Percentiles rank a stretch among this genome's conserved stretches.
These are phyloP conservation scores for Aplocera efformata DNA, from an alignment of 2,888 invertebrate species.

Conservation along the genomic window DNA sequence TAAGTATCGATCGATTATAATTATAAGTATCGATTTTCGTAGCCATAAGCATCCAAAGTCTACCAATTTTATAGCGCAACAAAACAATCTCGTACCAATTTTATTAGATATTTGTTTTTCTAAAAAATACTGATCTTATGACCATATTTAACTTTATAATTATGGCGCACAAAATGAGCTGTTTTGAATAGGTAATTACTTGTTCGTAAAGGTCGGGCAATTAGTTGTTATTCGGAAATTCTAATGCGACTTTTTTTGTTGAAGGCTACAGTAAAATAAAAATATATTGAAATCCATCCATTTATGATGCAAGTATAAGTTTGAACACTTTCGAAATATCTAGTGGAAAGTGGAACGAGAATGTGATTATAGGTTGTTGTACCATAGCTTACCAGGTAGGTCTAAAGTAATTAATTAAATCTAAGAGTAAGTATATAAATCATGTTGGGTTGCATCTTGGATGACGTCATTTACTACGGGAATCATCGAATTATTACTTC, in stretches of 20 bases:
- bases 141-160: neutral
- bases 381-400: neutral
- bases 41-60: constrained; percentile 9
- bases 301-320: too few species aligned
- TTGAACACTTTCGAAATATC: constrained; percentile 2
- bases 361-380: neutral
- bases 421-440: constrained; percentile 4
- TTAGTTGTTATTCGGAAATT: too few species aligned
- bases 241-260: too few species aligned
- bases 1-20: too few species aligned
- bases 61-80: neutral
- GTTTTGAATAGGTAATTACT: too few species aligned
- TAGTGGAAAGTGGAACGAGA: constrained; percentile 10
- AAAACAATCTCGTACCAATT: constrained; percentile 11
- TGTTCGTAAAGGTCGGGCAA: too few species aligned
- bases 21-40: too few species aligned
- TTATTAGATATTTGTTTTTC: neutral
- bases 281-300: too few species aligned
- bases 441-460: constrained; percentile 11
- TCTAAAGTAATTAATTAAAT: too few species aligned
- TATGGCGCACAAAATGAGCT: too few species aligned
- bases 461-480: neutral
- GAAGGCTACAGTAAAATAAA: too few species aligned
- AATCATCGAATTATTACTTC: too few species aligned
- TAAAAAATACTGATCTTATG: neutral